Evolutionary conservation across 2,888 invertebrate species (phyloP), one percentile per base, ranked within the genome.

Genomic region (Boloria euphrosyne): DNA sequence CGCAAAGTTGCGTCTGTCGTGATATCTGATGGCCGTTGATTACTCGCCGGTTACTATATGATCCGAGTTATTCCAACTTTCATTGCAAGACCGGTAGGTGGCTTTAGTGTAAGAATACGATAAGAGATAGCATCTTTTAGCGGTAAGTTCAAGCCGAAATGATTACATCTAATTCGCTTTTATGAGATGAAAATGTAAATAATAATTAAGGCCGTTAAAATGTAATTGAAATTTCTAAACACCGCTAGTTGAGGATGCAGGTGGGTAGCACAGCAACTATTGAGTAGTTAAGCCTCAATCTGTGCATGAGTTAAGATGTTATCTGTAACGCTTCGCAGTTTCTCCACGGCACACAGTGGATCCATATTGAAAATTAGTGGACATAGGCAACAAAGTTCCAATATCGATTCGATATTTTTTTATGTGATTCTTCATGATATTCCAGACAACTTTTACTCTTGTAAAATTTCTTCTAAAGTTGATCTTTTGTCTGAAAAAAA

Each of bases 241-340:
- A 16, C n/a, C 14, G 47, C 13, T 16, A 31, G 17, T 50, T 46
- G 22, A 59, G 31, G 18, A 16, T 31, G 47, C 65, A 65, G 65
- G 65, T 64, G 64, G 18, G 31, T 50, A 50, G 38, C 38, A 51
- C 51, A 52, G 22, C 27, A 43, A 17, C 44, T 54, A 69, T 58
- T 63, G 61, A 67, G 65, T 38, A 38, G 31, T 65, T 62, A 67
- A 62, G 59, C 7, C 68, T 66, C 66, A 71, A 69, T 71, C 71
- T 65, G 70, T 54, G 52, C 65, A 67, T 54, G 68, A 65, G 69
- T 72, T 66, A 63, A 73, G 75, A 74, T 77, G 68, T 74, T 73
- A 74, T 73, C 76, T 67, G 70, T 75, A 76, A 80, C 76, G 62
- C 62, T 38, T 58, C 49, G 70, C 68, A 63, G 66, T 68, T 65